Percentiles rank a stretch among this genome's conserved stretches.
These are phyloP conservation scores for Pseudococcus viburni DNA, from an alignment of 2,888 invertebrate species.

Conservation along the genomic window DNA sequence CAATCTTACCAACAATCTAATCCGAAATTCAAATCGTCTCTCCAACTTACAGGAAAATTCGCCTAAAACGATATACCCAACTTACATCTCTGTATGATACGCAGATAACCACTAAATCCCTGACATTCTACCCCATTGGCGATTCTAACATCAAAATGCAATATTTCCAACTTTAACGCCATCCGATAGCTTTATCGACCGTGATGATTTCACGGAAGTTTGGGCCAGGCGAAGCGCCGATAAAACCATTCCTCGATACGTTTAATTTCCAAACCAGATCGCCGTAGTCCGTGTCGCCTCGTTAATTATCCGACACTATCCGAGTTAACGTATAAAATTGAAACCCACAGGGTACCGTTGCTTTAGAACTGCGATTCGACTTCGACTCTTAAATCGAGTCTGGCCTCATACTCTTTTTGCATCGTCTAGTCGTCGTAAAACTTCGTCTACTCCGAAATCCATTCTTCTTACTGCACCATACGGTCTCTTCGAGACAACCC, in stretches of 20 bases:
- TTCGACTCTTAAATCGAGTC: not conserved
- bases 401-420: not conserved
- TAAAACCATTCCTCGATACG: conserved; percentile 31
- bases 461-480: not conserved
- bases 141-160: conserved; percentile 60
- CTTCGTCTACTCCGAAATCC: not conserved
- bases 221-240: not conserved
- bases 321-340: not conserved
- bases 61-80: not conserved
- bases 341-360: conserved; percentile 30
- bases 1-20: not conserved
- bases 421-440: conserved; percentile 17
- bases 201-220: not conserved
- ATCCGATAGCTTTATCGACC: conserved; percentile 21
- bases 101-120: conserved; percentile 40
- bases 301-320: conserved; percentile 1
- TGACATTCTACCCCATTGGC: conserved; percentile 35
- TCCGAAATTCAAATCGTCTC: not conserved
- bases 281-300: conserved; percentile 11
- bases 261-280: conserved; percentile 2
- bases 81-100: not conserved
- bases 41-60: not conserved
- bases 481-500: not conserved
- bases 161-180: conserved; percentile 56
- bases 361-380: not conserved